A percentile compares a stretch with the other conserved stretches of the same genome.
Conservation (phyloP, 2,888 invertebrate species). For the Agonopterix heracliana region DNA sequence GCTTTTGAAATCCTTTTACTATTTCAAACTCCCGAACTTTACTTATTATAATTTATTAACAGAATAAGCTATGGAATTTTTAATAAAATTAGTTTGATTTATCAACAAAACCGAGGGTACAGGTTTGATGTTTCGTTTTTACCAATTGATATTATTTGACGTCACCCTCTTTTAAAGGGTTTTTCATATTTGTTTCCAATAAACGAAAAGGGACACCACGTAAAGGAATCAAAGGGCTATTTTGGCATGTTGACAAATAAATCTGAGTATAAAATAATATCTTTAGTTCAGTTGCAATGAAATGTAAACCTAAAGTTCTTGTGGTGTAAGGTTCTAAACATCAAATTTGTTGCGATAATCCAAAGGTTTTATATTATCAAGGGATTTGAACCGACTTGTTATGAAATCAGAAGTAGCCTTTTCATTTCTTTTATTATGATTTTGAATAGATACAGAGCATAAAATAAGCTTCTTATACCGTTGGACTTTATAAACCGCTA, state of each 20-base stretch:
- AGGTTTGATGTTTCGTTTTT: conserved; percentile 12
- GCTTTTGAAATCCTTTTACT: no score
- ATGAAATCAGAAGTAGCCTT: conserved; percentile 48
- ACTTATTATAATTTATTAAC: no score
- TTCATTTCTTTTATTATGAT: conserved; percentile 25
- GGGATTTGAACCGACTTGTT: conserved; percentile 64
- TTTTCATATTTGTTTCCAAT: conserved; percentile 32
- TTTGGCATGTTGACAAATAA: conserved; percentile 70
- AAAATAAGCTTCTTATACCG: conserved; percentile 30
- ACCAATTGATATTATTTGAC: conserved; percentile 46
- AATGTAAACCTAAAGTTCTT: conserved; percentile 15
- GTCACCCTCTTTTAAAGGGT: conserved; percentile 29
- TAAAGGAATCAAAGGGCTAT: conserved; percentile 68
- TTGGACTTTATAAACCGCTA: no score
- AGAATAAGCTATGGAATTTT: no score
- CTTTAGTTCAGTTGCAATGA: not conserved
- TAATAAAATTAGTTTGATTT: no score
- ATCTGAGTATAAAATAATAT: conserved; percentile 19
- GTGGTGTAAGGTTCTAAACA: conserved; percentile 15
- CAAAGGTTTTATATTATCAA: conserved; percentile 53
- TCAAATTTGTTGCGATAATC: conserved; percentile 16
- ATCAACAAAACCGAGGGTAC: no score
- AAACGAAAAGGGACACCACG: conserved; percentile 45
- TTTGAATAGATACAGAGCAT: conserved; percentile 21
- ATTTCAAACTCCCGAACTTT: no score